These are phyloP conservation scores for Ceramica pisi DNA, from an alignment of 2,888 invertebrate genomes.

Conservation along the genomic window DNA sequence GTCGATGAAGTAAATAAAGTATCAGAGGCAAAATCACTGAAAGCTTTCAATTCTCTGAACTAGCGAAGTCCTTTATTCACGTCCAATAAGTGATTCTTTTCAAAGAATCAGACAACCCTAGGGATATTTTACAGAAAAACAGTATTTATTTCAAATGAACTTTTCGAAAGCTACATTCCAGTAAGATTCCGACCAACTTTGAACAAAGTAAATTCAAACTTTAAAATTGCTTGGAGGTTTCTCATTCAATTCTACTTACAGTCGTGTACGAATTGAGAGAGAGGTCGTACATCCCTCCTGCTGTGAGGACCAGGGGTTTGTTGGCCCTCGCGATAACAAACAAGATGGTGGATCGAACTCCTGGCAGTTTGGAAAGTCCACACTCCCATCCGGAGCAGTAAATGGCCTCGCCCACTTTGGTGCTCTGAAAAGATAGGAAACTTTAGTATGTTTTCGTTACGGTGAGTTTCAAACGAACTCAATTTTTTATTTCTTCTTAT, in stretches of 20 bases:
- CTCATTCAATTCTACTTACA: slow-evolving; percentile 70
- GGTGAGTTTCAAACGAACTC: not conserved
- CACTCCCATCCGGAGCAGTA: slow-evolving; percentile 85
- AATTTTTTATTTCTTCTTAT: not conserved
- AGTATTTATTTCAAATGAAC: slow-evolving; percentile 19
- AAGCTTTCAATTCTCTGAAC: slow-evolving; percentile 14
- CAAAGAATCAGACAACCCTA: not conserved
- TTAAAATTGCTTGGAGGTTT: slow-evolving; percentile 30
- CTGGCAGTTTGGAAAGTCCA: slow-evolving; percentile 74
- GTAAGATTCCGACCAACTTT: slow-evolving; percentile 3
- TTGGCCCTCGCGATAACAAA: slow-evolving; percentile 79
- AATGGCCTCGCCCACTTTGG: slow-evolving; percentile 77
- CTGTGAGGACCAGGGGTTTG: slow-evolving; percentile 81
- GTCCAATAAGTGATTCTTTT: not conserved
- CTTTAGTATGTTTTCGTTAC: not conserved
- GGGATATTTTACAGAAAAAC: slow-evolving; percentile 23
- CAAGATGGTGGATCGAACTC: slow-evolving; percentile 77
- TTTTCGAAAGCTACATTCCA: slow-evolving; percentile 29
- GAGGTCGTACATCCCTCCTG: slow-evolving; percentile 85
- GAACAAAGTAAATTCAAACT: slow-evolving; percentile 45
- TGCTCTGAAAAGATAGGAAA: slow-evolving; percentile 72
- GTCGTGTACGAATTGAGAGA: slow-evolving; percentile 81
- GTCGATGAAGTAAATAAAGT: slow-evolving; percentile 19
- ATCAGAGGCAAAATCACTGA: not conserved
- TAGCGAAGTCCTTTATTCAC: not conserved